Conservation (phyloP, 2,797 vertebrate genomes). For the Mus spretus region DNA sequence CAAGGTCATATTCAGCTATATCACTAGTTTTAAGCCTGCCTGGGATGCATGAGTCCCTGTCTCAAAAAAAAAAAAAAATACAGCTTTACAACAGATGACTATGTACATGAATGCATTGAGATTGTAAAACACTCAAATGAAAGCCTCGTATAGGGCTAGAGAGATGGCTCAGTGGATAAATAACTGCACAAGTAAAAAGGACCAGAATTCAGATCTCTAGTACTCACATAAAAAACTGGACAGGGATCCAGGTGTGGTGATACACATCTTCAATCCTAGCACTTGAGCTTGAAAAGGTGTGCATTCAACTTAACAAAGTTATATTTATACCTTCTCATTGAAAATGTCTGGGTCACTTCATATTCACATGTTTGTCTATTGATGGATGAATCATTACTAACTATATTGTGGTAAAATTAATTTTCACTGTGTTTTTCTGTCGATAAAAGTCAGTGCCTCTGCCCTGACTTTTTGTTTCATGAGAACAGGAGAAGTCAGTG, state of each 20-base stretch:
- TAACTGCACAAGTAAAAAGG: neutral
- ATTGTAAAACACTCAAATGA: neutral
- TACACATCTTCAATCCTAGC: neutral
- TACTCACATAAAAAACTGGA: neutral
- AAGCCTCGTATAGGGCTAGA: neutral
- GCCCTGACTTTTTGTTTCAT: neutral
- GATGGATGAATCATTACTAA: neutral
- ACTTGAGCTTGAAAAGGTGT: neutral
- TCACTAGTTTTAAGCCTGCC: neutral
- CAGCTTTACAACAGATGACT: neutral
- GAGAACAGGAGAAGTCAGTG: neutral
- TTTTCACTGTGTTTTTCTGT: constrained; percentile 47
- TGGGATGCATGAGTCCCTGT: neutral
- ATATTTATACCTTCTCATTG: constrained; percentile 20
- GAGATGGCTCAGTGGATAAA: neutral
- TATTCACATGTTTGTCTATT: neutral
- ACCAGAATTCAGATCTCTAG: neutral
- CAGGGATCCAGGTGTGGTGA: neutral
- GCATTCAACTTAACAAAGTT: constrained; percentile 12
- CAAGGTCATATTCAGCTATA: neutral
- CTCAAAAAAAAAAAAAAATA: neutral
- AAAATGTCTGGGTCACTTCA: neutral
- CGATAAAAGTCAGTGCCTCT: neutral
- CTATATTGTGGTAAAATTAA: neutral
- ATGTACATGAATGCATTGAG: neutral